Base-by-base conservation (phyloP, 2,888 invertebrate genomes). In the Enchytraeus crypticus region DNA sequence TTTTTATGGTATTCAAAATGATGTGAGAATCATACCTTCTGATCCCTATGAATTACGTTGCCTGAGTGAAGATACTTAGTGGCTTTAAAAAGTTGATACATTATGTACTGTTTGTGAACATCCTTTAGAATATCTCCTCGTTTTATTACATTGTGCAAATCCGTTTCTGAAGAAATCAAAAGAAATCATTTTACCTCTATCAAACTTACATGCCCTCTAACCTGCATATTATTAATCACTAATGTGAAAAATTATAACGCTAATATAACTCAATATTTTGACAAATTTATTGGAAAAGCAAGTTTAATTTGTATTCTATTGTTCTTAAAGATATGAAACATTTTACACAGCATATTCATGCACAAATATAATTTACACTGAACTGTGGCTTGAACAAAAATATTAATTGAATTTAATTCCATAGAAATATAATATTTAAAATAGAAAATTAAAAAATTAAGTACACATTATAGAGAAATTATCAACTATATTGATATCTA, bases 11-110 rank as follows among this genome's bases (percentile, higher is more conserved):
- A n/a, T n/a, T n/a, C n/a, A n/a, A n/a, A n/a, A n/a, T n/a, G n/a
- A n/a, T n/a, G n/a, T n/a, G n/a, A n/a, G 27, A 27, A 8, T 47
- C 69, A 65, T 72, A 84, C 85, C 81, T 95, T 95, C 73, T 92
- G 85, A 75, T 96, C 95, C 70, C 96, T 83, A 76, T 97, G 97
- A 73, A 97, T 92, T 5, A 97, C 95, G 78, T 95, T 93, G 27
- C 93, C 96, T 0, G 95, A 92, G 80, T 97, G 97, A 72, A 97
- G 88, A 75, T 92, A 98, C 75, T 92, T 90, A 14, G 92, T 88
- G 0, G 96, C 95, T 78, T 91, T 91, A 70, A 96, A 83, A 77
- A 98, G 83, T 80, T 98, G 97, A 80, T 95, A 97, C 89, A 95
- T 95, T 43, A 98, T 91, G 79, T 90, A 96, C 58, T 91, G 85